Conservation (phyloP, 2,888 invertebrate genomes). For the Kuschelorhynchus macadamiae region DNA sequence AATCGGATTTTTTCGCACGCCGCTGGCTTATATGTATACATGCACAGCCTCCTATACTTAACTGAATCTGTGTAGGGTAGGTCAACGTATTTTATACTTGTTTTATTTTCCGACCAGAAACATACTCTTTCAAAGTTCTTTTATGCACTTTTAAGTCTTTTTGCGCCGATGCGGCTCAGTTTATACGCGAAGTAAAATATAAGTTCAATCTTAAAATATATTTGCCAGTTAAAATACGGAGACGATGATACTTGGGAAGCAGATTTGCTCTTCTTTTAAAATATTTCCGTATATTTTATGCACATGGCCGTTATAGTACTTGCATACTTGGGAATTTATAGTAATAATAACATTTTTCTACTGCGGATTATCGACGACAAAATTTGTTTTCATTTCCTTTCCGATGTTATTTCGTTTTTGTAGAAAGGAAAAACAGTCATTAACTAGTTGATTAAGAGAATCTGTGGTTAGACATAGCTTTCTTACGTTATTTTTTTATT, state of each 20-base stretch:
- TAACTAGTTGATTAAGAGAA: no score
- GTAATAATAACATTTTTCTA: no score
- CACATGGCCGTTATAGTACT: no score
- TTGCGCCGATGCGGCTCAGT: conserved; percentile 38
- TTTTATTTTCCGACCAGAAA: conserved; percentile 66
- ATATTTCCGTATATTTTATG: background rate
- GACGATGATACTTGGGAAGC: conserved; percentile 15
- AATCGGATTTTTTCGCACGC: conserved; percentile 53
- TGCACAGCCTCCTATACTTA: conserved; percentile 69
- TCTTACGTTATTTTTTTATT: no score
- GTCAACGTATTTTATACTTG: conserved; percentile 70
- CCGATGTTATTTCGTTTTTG: no score
- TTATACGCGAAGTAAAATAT: conserved; percentile 56
- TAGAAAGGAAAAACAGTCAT: no score
- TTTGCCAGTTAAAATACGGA: conserved; percentile 61
- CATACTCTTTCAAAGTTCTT: conserved; percentile 67
- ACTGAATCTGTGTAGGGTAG: conserved; percentile 70
- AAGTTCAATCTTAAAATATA: conserved; percentile 62
- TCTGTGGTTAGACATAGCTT: no score
- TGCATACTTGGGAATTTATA: no score
- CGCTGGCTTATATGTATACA: conserved; percentile 66
- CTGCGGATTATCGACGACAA: no score
- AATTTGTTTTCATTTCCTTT: no score
- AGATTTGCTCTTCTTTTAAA: conserved; percentile 20
- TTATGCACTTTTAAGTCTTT: conserved; percentile 64